Percentiles rank a stretch among this genome's conserved stretches.
phyloP scores from a whole-genome alignment of 2,113 vertebrate species.

The Odocoileus virginianus region DNA sequence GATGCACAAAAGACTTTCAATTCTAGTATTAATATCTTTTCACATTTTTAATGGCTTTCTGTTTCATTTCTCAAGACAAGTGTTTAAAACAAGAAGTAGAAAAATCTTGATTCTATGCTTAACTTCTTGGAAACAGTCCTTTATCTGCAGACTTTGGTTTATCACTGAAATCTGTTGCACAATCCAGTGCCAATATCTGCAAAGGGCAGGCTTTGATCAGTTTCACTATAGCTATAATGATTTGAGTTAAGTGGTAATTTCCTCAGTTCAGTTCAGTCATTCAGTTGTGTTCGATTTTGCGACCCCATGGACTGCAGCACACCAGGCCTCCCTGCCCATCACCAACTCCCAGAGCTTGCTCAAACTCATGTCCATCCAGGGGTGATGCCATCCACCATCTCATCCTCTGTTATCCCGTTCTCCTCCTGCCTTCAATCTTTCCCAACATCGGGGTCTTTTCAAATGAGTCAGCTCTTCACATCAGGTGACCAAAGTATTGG shows the following conservation, averaged over 20 bases:
- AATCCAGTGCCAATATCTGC: conserved; percentile 62
- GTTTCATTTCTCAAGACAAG: neutral
- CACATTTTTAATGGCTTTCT: conserved; percentile 58
- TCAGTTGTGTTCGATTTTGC: fast-evolving
- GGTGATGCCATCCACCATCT: neutral
- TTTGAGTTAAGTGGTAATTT: conserved; percentile 60
- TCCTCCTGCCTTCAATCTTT: neutral
- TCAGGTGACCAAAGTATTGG: neutral
- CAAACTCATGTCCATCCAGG: neutral
- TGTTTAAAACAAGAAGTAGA: neutral
- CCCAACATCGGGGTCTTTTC: neutral
- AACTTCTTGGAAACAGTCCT: conserved; percentile 70
- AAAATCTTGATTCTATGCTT: conserved; percentile 65
- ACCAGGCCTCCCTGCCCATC: neutral
- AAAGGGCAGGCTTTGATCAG: conserved; percentile 67
- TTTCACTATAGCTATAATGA: conserved; percentile 63
- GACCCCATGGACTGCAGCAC: neutral
- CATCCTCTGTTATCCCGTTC: neutral
- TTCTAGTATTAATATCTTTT: conserved; percentile 21
- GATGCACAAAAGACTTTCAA: conserved; percentile 72
- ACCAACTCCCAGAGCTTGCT: neutral
- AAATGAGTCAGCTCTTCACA: neutral
- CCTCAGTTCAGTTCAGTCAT: neutral
- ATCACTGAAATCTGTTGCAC: conserved; percentile 69
- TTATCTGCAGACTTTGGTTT: conserved; percentile 52